Conservation (phyloP, 2,113 vertebrate genomes). For the Nematolebias whitei region DNA sequence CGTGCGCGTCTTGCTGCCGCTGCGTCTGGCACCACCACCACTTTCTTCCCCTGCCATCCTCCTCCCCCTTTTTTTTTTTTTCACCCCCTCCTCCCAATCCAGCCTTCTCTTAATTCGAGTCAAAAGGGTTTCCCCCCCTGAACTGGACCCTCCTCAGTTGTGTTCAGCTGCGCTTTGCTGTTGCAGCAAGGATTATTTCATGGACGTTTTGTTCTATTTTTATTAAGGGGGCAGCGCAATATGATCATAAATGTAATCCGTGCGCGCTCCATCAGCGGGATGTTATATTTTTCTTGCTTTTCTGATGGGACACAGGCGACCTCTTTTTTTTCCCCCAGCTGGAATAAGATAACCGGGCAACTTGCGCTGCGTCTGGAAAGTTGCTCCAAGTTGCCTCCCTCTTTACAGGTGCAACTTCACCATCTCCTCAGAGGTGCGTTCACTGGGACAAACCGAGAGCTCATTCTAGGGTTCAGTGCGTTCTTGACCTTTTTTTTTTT, state of each 20-base stretch:
- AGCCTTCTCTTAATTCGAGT: slow-evolving; percentile 73
- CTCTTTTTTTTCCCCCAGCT: slow-evolving; percentile 37
- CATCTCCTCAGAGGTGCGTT: slow-evolving; percentile 1
- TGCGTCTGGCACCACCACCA: slow-evolving; percentile 80
- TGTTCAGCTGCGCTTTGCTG: slow-evolving; percentile 43
- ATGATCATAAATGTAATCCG: slow-evolving; percentile 25
- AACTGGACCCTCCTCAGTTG: slow-evolving; percentile 71
- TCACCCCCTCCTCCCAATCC: slow-evolving; percentile 10
- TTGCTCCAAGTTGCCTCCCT: slow-evolving; percentile 35
- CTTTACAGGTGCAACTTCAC: slow-evolving; percentile 33
- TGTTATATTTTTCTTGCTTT: slow-evolving; percentile 7
- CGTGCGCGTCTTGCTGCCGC: slow-evolving; percentile 77
- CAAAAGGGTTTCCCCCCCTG: slow-evolving; percentile 70
- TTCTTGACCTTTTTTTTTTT: background rate
- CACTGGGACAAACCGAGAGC: slow-evolving; percentile 2
- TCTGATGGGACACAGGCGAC: slow-evolving; percentile 36
- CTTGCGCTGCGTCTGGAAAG: slow-evolving; percentile 57
- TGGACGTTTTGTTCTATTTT: slow-evolving; percentile 35
- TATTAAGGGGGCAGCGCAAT: slow-evolving; percentile 4
- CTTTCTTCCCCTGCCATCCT: slow-evolving; percentile 67
- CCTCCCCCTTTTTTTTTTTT: slow-evolving; percentile 11
- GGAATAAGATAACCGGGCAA: slow-evolving; percentile 51
- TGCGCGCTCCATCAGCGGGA: slow-evolving; percentile 43
- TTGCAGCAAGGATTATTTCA: slow-evolving; percentile 59
- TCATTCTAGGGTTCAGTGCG: background rate